Evolutionary conservation across 2,113 vertebrate species (phyloP).

Genomic region (Rafetus swinhoei): DNA sequence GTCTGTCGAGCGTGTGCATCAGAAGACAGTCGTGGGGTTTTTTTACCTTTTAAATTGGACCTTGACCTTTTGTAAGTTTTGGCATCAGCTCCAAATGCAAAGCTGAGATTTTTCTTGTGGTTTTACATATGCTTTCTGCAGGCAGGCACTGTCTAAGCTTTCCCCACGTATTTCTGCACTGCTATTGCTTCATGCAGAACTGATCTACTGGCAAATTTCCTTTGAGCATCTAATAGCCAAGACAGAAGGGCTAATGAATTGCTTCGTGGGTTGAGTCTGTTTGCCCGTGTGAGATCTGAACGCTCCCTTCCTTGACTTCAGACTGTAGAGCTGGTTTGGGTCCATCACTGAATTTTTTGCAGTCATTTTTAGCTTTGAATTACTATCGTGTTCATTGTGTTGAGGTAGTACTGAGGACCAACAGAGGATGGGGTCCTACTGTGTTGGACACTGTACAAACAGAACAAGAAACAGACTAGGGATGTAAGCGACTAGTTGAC

Average conservation of each 20-base stretch:
- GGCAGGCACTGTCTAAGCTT: neutral
- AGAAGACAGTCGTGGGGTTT: neutral
- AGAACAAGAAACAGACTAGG: neutral
- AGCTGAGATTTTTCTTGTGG: neutral
- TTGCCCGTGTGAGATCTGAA: slow-evolving; percentile 10
- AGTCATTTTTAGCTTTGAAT: neutral
- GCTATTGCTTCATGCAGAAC: neutral
- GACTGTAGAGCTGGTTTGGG: slow-evolving; percentile 19
- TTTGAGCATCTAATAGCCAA: neutral
- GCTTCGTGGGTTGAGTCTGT: neutral
- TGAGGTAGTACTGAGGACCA: neutral
- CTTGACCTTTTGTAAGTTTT: neutral
- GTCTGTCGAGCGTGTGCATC: neutral
- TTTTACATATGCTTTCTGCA: neutral
- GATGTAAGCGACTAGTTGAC: too few species aligned
- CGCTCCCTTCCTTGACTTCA: neutral
- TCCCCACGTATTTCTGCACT: neutral
- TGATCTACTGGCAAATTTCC: neutral
- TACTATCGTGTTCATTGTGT: neutral
- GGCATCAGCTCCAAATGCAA: neutral
- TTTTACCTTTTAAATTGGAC: neutral
- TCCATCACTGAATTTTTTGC: slow-evolving; percentile 32
- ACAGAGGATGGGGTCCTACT: neutral
- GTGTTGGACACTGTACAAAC: neutral
- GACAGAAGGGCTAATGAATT: neutral